Percentiles rank a stretch among this genome's conserved stretches.
These are phyloP conservation scores for Epizoanthus ramosus DNA, from an alignment of 92 coral and sea anemone species.

Conservation along the genomic window DNA sequence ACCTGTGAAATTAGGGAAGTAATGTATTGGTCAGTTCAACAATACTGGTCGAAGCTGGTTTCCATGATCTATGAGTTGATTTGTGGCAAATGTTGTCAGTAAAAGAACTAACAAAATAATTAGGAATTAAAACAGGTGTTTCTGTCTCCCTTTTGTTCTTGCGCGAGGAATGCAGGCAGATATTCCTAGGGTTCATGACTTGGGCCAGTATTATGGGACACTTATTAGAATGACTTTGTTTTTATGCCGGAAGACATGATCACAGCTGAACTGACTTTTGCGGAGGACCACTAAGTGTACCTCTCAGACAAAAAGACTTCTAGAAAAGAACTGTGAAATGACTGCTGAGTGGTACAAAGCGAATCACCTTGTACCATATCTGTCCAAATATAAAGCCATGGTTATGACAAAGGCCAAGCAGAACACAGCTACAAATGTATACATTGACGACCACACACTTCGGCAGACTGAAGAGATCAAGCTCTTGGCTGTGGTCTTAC, in stretches of 20 bases:
- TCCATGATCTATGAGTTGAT: too few relatives aligned
- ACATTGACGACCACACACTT: not conserved
- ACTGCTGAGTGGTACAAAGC: not conserved
- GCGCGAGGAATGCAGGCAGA: not conserved
- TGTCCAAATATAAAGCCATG: not conserved
- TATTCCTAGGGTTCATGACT: not conserved
- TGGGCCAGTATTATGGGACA: not conserved
- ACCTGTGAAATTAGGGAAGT: too few relatives aligned
- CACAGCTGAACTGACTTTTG: too few relatives aligned
- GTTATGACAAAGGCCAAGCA: not conserved
- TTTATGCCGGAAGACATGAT: constrained; percentile 1
- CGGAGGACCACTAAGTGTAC: not conserved
- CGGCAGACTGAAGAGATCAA: not conserved
- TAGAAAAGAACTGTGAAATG: not conserved
- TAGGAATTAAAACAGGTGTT: too few relatives aligned
- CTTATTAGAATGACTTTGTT: not conserved
- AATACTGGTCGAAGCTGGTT: too few relatives aligned
- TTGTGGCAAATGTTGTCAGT: too few relatives aligned
- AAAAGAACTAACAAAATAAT: too few relatives aligned
- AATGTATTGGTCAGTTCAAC: too few relatives aligned
- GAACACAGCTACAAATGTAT: not conserved
- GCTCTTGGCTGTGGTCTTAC: not conserved
- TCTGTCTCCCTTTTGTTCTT: too few relatives aligned
- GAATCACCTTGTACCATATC: not conserved
- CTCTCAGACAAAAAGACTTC: not conserved